Conservation (phyloP, 37 sponge, comb jelly and placozoan species). For the Crambe crambe region DNA sequence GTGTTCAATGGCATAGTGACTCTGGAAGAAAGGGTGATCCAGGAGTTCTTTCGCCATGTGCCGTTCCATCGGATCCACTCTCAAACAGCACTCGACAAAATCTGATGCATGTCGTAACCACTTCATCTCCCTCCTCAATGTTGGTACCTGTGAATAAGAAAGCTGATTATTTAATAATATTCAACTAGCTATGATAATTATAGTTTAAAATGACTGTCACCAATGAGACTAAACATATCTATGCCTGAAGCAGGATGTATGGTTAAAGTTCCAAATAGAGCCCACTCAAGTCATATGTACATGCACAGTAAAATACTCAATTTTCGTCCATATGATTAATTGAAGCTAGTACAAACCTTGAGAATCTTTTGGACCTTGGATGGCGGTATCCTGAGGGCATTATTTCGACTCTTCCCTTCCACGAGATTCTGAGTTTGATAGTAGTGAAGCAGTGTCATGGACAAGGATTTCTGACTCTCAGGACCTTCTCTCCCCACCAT, state of each 20-base stretch:
- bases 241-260: too few species aligned
- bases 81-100: not conserved
- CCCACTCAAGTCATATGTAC: too few species aligned
- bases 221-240: too few species aligned
- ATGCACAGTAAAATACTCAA: too few species aligned
- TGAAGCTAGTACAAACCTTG: too few species aligned
- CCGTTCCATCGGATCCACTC: not conserved
- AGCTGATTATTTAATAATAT: too few species aligned
- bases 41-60: not conserved
- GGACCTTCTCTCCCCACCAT: constrained; percentile 34
- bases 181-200: too few species aligned
- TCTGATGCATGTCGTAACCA: not conserved
- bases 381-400: not conserved
- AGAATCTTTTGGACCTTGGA: too few species aligned
- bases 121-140: not conserved
- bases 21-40: not conserved
- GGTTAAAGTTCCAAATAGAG: too few species aligned
- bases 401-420: not conserved
- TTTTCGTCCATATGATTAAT: too few species aligned
- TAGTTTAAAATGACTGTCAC: too few species aligned
- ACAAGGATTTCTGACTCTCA: constrained; percentile 16
- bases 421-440: not conserved
- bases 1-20: too few species aligned
- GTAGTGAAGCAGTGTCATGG: constrained; percentile 25
- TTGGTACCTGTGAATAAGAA: not conserved